Conservation (phyloP, 2,888 invertebrate genomes). For the Sphecodes monilicornis region DNA sequence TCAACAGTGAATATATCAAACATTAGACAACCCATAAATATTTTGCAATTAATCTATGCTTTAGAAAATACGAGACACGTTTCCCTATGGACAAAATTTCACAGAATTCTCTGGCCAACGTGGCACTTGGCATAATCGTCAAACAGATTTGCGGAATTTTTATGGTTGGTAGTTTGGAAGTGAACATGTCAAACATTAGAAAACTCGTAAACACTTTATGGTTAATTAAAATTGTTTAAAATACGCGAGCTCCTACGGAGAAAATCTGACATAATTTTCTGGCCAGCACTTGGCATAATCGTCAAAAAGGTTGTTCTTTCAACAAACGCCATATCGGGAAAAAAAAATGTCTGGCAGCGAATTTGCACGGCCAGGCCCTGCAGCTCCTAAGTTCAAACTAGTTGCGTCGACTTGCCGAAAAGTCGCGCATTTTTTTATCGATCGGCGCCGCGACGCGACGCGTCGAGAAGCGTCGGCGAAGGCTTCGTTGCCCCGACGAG, state of each 20-base stretch:
- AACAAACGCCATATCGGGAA: not conserved
- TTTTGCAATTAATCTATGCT: too few species aligned
- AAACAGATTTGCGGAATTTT: too few species aligned
- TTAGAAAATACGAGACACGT: too few species aligned
- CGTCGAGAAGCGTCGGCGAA: conserved; percentile 6
- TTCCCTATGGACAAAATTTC: too few species aligned
- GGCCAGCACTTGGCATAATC: conserved; percentile 18
- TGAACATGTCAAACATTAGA: too few species aligned
- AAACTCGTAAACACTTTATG: not conserved
- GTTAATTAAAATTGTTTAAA: not conserved
- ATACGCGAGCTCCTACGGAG: not conserved
- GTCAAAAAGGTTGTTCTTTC: conserved; percentile 19
- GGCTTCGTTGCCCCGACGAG: conserved; percentile 11
- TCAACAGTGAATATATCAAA: not conserved
- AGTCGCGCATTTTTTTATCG: conserved; percentile 58
- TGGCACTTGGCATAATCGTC: too few species aligned
- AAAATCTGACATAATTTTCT: not conserved
- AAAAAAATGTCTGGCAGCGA: conserved; percentile 19
- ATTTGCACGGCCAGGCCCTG: conserved; percentile 32
- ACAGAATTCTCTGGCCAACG: too few species aligned
- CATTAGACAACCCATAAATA: too few species aligned
- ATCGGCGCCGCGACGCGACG: conserved; percentile 39
- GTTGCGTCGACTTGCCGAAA: conserved; percentile 52
- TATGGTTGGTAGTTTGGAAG: too few species aligned
- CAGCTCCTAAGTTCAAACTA: conserved; percentile 41